These are phyloP conservation scores for Onthophagus sagittarius DNA, from an alignment of 2,888 invertebrate species.

Conservation along the genomic window DNA sequence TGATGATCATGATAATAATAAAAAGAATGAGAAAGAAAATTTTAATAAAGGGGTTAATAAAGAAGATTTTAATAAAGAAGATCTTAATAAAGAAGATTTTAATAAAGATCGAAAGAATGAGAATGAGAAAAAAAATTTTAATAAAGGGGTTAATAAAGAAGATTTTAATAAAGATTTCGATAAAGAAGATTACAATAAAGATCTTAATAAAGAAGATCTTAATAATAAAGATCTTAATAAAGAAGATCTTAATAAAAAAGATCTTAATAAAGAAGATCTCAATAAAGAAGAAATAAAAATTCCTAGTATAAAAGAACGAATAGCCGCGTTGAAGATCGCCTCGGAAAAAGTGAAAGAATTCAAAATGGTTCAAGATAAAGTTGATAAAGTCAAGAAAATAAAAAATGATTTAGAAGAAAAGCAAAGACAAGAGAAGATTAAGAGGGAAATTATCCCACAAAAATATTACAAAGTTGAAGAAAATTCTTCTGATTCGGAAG, in stretches of 20 bases:
- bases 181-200: too few species aligned
- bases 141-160: too few species aligned
- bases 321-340: conserved; percentile 41
- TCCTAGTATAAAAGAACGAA: conserved; percentile 44
- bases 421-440: neutral
- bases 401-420: neutral
- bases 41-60: conserved; percentile 28
- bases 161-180: too few species aligned
- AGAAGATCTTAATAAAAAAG: too few species aligned
- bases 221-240: too few species aligned
- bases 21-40: too few species aligned
- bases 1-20: conserved; percentile 15
- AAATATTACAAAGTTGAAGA: neutral
- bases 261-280: conserved; percentile 24
- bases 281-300: conserved; percentile 31
- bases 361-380: neutral
- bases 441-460: neutral
- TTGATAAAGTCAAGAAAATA: neutral
- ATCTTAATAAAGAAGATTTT: conserved; percentile 28
- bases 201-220: too few species aligned
- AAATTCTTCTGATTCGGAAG: conserved; percentile 40
- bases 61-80: conserved; percentile 22
- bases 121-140: too few species aligned
- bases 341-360: conserved; percentile 27
- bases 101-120: too few species aligned